These are phyloP conservation scores for Coregonus ussuriensis DNA, from an alignment of 2,797 vertebrate genomes.

Conservation along the genomic window DNA sequence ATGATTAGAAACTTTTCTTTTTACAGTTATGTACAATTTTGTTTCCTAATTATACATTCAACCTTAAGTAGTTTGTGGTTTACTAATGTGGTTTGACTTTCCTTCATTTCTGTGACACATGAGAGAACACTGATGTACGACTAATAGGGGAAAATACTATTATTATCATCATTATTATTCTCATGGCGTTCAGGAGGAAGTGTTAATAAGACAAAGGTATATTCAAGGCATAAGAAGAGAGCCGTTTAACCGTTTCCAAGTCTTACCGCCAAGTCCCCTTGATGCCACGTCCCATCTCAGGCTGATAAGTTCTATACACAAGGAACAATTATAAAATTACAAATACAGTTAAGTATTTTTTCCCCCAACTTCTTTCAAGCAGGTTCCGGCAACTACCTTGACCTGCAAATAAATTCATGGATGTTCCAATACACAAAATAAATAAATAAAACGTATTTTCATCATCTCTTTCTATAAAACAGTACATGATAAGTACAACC, in stretches of 20 bases:
- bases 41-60: conserved; percentile 98
- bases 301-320: conserved; percentile 71
- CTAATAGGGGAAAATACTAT: conserved; percentile 58
- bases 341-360: conserved; percentile 65
- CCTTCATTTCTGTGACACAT: conserved; percentile 88
- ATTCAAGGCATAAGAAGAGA: conserved; percentile 69
- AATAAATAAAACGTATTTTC: conserved; percentile 76
- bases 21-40: conserved; percentile 99
- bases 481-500: conserved; percentile 75
- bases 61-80: conserved; percentile 96
- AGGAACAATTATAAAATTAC: conserved; percentile 68
- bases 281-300: conserved; percentile 61
- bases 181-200: conserved; percentile 58
- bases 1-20: conserved; percentile 99
- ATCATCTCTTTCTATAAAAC: conserved; percentile 67
- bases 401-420: conserved; percentile 61
- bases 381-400: conserved; percentile 19
- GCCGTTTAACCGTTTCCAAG: conserved; percentile 44
- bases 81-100: conserved; percentile 83
- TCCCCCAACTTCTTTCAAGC: conserved; percentile 56
- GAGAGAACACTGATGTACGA: conserved; percentile 90
- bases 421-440: conserved; percentile 71
- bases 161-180: conserved; percentile 67
- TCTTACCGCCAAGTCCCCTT: conserved; percentile 40
- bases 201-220: conserved; percentile 73